Percentiles rank a stretch among this genome's conserved stretches.
These are phyloP conservation scores for Riptortus pedestris DNA, from an alignment of 1,140 invertebrate species.

Conservation along the genomic window DNA sequence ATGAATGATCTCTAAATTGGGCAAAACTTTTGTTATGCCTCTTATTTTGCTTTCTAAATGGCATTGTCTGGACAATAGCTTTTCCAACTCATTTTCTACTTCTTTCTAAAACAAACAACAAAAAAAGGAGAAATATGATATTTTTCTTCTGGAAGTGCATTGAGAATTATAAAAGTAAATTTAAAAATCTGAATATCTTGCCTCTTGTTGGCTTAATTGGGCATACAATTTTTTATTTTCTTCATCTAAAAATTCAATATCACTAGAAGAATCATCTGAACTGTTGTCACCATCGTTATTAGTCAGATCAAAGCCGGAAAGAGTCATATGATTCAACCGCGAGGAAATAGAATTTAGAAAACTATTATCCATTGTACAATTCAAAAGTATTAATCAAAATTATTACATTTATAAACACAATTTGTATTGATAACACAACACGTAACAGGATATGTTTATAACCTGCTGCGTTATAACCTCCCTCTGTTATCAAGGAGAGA, in stretches of 20 bases:
- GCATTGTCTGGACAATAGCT: slow-evolving; percentile 47
- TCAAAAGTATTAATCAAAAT: too few relatives aligned
- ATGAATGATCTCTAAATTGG: slow-evolving; percentile 55
- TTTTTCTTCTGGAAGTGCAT: background rate
- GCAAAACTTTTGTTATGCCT: slow-evolving; percentile 50
- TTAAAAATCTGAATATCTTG: slow-evolving; percentile 5
- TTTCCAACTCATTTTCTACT: slow-evolving; percentile 48
- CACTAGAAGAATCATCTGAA: background rate
- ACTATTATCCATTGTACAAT: too few relatives aligned
- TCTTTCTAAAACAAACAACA: slow-evolving; percentile 40
- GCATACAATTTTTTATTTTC: slow-evolving; percentile 7
- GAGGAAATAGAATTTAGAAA: too few relatives aligned
- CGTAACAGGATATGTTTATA: too few relatives aligned
- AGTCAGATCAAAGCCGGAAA: too few relatives aligned
- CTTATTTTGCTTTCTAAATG: slow-evolving; percentile 56
- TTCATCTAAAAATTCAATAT: slow-evolving; percentile 16
- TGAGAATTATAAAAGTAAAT: background rate
- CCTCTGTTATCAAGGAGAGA: too few relatives aligned
- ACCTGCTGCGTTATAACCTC: too few relatives aligned
- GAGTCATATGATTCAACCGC: too few relatives aligned
- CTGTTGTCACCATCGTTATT: background rate
- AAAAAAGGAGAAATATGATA: background rate
- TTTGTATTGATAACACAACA: too few relatives aligned
- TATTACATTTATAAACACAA: too few relatives aligned
- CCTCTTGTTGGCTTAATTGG: slow-evolving; percentile 16